A percentile compares a stretch with the other conserved stretches of the same genome.
phyloP scores from a whole-genome alignment of 2,888 invertebrate genomes.

The Chrysolina oricalcia region DNA sequence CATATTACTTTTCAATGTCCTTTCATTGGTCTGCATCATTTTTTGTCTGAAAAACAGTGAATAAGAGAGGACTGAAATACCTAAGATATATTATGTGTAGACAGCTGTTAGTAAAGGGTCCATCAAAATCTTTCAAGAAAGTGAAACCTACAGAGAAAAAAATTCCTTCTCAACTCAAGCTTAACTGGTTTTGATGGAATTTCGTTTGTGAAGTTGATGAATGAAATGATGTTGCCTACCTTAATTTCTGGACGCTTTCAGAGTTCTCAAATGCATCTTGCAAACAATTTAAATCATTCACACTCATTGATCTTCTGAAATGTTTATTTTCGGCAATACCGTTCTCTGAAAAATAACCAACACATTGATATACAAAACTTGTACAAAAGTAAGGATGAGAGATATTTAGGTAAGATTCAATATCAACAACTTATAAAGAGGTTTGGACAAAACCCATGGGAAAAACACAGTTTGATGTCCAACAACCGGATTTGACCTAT shows the following conservation, averaged over 20 bases:
- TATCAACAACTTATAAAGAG: too few species aligned
- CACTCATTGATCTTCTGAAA: slow-evolving; percentile 50
- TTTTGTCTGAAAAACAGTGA: not conserved
- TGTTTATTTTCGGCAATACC: slow-evolving; percentile 1
- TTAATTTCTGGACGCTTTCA: slow-evolving; percentile 6
- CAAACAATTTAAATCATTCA: slow-evolving; percentile 38
- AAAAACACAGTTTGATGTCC: too few species aligned
- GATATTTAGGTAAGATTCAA: too few species aligned
- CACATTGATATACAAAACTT: too few species aligned
- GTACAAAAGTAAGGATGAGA: too few species aligned
- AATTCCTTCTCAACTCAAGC: too few species aligned
- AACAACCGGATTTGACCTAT: too few species aligned
- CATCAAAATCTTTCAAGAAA: not conserved
- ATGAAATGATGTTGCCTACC: not conserved
- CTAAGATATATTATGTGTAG: not conserved
- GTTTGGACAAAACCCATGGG: too few species aligned
- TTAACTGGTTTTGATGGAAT: too few species aligned
- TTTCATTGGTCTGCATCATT: slow-evolving; percentile 1
- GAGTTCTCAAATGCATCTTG: not conserved
- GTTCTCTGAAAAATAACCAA: not conserved
- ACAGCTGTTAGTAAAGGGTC: not conserved
- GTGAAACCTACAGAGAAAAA: too few species aligned
- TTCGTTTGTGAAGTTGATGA: too few species aligned
- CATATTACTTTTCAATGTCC: not conserved
- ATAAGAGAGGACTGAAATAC: too few species aligned